phyloP scores from a whole-genome alignment of 1,140 invertebrate genomes.

The Archegozetes longisetosus region DNA sequence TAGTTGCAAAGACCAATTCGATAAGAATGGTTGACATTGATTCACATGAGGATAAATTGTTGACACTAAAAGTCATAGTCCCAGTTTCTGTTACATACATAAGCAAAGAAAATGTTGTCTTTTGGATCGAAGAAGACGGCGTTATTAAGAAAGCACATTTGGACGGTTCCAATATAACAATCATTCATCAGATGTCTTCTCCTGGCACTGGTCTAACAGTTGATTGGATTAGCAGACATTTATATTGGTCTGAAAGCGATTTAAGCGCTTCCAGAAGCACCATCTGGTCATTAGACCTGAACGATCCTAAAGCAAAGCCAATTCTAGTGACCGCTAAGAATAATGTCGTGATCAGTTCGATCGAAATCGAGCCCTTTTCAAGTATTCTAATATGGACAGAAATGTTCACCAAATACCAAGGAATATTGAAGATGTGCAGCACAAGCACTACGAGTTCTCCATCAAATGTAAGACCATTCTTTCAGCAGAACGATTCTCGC shows the following conservation, averaged over 20 bases:
- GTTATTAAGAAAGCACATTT: conserved; percentile 49
- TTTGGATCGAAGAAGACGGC: conserved; percentile 65
- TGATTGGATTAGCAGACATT: conserved; percentile 64
- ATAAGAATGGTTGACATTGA: conserved; percentile 57
- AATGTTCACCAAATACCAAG: conserved; percentile 33
- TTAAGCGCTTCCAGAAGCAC: conserved; percentile 25
- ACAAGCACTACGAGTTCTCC: conserved; percentile 33
- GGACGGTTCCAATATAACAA: conserved; percentile 36
- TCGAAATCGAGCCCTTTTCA: conserved; percentile 52
- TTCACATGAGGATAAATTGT: conserved; percentile 32
- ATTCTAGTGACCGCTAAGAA: conserved; percentile 30
- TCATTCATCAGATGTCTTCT: conserved; percentile 46
- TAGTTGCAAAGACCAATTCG: conserved; percentile 49
- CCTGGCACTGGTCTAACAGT: conserved; percentile 49
- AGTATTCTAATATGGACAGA: conserved; percentile 58
- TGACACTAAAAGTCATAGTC: conserved; percentile 24
- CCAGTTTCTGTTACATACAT: conserved; percentile 28
- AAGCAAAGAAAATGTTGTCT: conserved; percentile 47
- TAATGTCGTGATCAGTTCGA: conserved; percentile 35
- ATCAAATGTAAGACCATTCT: neutral
- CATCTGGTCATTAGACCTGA: conserved; percentile 42
- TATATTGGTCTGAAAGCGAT: conserved; percentile 58
- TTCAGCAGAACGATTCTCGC: neutral
- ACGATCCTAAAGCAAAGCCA: conserved; percentile 28
- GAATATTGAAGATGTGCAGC: conserved; percentile 43